Evolutionary conservation across 2,797 vertebrate genomes (phyloP).

Genomic region (Melanotaenia nigrans): DNA sequence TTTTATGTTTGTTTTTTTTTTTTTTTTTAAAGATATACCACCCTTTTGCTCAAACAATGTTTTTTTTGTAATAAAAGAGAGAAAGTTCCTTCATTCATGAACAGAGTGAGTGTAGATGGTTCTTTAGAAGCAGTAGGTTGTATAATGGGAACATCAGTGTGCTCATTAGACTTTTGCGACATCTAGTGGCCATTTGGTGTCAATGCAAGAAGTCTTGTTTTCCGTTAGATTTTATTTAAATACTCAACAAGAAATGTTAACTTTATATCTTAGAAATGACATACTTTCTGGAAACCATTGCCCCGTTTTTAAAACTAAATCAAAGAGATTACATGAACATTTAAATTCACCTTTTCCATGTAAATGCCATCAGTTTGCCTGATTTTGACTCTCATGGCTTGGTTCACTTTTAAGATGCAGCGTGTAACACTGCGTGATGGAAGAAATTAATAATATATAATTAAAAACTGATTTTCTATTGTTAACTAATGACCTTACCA

Average conservation of each 20-base stretch:
- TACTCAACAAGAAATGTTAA: not conserved
- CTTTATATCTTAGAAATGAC: not conserved
- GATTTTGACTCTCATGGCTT: not conserved
- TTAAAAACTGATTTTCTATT: no score
- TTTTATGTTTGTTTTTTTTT: not conserved
- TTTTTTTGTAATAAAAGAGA: slow-evolving; percentile 19
- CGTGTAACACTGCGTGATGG: no score
- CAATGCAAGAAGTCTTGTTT: slow-evolving; percentile 6
- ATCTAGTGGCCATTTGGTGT: slow-evolving; percentile 60
- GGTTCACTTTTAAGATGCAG: not conserved
- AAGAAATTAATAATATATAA: no score
- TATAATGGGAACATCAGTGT: not conserved
- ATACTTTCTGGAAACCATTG: not conserved
- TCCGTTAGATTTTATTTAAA: not conserved
- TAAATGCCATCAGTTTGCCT: not conserved
- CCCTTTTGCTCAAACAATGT: slow-evolving; percentile 1
- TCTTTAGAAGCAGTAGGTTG: slow-evolving; percentile 46
- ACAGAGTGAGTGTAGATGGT: slow-evolving; percentile 18
- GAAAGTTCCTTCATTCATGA: slow-evolving; percentile 44
- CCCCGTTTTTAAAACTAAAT: accelerated
- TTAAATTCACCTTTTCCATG: not conserved
- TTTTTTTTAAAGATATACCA: slow-evolving; percentile 3
- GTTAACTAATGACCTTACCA: no score
- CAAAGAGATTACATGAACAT: not conserved
- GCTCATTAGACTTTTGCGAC: slow-evolving; percentile 34